phyloP scores from a whole-genome alignment of 2,888 invertebrate genomes.

The Watsonalla binaria region DNA sequence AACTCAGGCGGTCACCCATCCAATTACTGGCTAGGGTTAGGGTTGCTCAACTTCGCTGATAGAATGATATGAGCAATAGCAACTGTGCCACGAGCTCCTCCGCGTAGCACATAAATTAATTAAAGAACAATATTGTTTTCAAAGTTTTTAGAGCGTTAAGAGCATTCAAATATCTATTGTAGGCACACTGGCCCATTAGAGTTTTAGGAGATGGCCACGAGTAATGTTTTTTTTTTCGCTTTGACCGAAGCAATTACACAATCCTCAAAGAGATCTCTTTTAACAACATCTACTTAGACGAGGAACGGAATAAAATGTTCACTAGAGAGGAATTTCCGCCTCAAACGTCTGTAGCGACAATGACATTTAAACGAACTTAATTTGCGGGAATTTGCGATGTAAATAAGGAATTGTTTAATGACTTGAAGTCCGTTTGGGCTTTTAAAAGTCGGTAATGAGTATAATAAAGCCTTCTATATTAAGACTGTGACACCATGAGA shows the following conservation, averaged over 20 bases:
- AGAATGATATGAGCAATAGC: too few relatives aligned
- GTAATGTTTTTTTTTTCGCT: not conserved
- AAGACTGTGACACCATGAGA: too few relatives aligned
- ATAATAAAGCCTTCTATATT: not conserved
- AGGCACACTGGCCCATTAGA: too few relatives aligned
- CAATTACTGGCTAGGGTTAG: too few relatives aligned
- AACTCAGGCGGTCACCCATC: too few relatives aligned
- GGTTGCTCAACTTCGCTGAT: too few relatives aligned
- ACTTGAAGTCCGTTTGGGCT: slow-evolving; percentile 25
- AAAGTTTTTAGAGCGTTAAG: too few relatives aligned
- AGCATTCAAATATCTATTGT: too few relatives aligned
- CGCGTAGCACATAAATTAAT: too few relatives aligned
- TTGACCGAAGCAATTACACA: slow-evolving; percentile 10
- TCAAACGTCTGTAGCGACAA: slow-evolving; percentile 25
- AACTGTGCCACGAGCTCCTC: too few relatives aligned
- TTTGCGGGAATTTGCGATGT: slow-evolving; percentile 39
- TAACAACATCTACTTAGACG: slow-evolving; percentile 13
- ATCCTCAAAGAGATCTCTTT: slow-evolving; percentile 7
- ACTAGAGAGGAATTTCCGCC: slow-evolving; percentile 25
- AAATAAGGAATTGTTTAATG: slow-evolving; percentile 43
- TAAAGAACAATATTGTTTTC: too few relatives aligned
- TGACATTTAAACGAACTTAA: slow-evolving; percentile 35
- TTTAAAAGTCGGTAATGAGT: slow-evolving; percentile 20
- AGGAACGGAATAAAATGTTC: slow-evolving; percentile 23
- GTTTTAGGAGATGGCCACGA: not conserved